Base-by-base conservation (phyloP, 2,797 vertebrate species). In the Onychomys torridus region DNA sequence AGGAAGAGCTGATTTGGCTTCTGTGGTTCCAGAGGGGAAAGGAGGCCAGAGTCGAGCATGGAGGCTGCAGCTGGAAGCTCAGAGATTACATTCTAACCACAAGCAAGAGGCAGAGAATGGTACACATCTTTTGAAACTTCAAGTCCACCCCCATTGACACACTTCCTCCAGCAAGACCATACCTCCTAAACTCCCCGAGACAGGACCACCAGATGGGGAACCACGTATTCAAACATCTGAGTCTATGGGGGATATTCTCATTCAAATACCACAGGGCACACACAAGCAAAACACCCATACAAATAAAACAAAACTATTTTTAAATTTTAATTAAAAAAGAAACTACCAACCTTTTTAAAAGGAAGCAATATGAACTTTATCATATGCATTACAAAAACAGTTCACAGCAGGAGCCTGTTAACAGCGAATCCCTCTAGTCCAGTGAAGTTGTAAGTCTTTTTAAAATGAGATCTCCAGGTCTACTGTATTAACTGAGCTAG, bases 391-490 rank as follows among this genome's bases (percentile, higher is more conserved):
- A 93, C n/a, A 94, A 84, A 85, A 97, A 85, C 71, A 93, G 63
- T 55, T 93, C 92, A 96, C 73, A 92, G 84, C 73, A 96, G 79
- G 34, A n/a, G 32, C 89, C 69, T 59, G 79, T 86, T 90, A 79
- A 94, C 19, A 61, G 88, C 71, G 27, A 95, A 40, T 87, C 46
- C 82, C 71, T 57, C 71, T 75, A 73, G 86, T 82, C 82, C 95
- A 93, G 37, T 73, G 73, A 97, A 94, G 90, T 84, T 65, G 89
- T 17, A 76, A 52, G 34, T 91, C 88, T 97, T 90, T 78, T 79
- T 89, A 12, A 96, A 95, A 95, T 93, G 63, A 92, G 67, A 86
- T 89, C 96, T 95, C 75, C 37, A 67, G 84, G 77, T 96, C 65
- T 78, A 91, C 82, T 34, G 63, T 81, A 82, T 95, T 94, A 81